Evolutionary conservation across 2,113 vertebrate species (phyloP).

Genomic region (Agelaius tricolor): DNA sequence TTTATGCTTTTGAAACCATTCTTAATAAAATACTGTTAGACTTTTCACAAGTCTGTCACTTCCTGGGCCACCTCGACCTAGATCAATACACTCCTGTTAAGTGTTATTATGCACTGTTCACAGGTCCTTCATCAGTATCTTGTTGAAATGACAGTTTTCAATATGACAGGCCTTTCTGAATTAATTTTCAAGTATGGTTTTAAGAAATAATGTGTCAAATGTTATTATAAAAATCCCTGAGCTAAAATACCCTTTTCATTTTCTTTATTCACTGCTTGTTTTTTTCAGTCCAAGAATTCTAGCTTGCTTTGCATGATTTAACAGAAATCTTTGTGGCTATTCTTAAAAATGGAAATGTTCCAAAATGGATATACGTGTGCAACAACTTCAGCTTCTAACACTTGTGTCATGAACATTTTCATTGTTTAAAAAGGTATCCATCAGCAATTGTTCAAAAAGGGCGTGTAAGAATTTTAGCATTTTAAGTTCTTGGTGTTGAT

Average conservation of each 20-base stretch:
- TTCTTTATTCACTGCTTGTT: not conserved
- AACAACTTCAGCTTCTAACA: not conserved
- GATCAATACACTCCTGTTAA: slow-evolving; percentile 37
- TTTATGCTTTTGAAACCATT: slow-evolving; percentile 32
- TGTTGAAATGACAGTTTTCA: slow-evolving; percentile 38
- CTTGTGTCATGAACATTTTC: not conserved
- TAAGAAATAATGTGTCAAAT: not conserved
- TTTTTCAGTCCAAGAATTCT: not conserved
- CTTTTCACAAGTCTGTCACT: slow-evolving; percentile 39
- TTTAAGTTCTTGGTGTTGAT: not conserved
- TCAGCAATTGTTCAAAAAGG: not conserved
- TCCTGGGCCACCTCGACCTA: not conserved
- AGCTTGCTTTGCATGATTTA: not conserved
- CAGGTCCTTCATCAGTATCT: not conserved
- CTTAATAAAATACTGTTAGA: slow-evolving; percentile 18
- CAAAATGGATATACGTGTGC: not conserved
- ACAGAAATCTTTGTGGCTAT: not conserved
- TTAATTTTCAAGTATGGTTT: slow-evolving; percentile 40
- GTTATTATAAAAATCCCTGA: not conserved
- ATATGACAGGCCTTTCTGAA: not conserved
- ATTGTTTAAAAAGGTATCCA: not conserved
- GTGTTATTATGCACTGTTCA: slow-evolving; percentile 7
- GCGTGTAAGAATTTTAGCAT: not conserved
- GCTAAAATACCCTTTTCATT: not conserved
- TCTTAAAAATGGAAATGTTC: not conserved